phyloP scores from a whole-genome alignment of 2,888 invertebrate species.

The Apeira syringaria region DNA sequence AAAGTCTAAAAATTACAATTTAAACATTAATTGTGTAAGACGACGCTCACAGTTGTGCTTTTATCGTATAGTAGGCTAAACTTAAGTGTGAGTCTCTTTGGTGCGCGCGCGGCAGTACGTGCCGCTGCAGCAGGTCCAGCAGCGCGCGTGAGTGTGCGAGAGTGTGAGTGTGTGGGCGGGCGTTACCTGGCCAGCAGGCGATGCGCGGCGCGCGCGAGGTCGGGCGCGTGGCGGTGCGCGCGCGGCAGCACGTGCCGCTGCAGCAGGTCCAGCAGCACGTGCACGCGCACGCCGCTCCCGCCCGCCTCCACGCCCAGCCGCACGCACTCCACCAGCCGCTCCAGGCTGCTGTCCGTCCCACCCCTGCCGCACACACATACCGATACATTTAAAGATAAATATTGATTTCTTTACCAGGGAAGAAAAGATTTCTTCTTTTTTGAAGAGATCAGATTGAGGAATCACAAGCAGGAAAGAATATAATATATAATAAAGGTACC shows the following conservation, averaged over 20 bases:
- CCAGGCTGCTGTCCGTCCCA: constrained; percentile 83
- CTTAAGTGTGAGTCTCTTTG: no score
- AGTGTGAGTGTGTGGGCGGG: background rate
- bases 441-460: no score
- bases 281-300: constrained; percentile 70
- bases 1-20: no score
- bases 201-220: constrained; percentile 64
- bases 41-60: no score
- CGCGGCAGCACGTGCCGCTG: constrained; percentile 65
- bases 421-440: no score
- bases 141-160: constrained; percentile 67
- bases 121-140: constrained; percentile 64
- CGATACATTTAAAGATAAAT: no score
- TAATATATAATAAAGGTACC: no score
- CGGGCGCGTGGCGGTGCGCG: constrained; percentile 50
- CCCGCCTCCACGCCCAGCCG: constrained; percentile 77
- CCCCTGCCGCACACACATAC: no score
- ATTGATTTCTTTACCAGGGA: no score
- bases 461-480: no score
- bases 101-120: constrained; percentile 61
- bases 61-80: no score
- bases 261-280: constrained; percentile 63
- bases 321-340: constrained; percentile 76
- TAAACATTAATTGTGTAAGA: no score
- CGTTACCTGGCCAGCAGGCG: constrained; percentile 51